phyloP scores from a whole-genome alignment of 2,888 invertebrate species.

The Deroplatys truncata region DNA sequence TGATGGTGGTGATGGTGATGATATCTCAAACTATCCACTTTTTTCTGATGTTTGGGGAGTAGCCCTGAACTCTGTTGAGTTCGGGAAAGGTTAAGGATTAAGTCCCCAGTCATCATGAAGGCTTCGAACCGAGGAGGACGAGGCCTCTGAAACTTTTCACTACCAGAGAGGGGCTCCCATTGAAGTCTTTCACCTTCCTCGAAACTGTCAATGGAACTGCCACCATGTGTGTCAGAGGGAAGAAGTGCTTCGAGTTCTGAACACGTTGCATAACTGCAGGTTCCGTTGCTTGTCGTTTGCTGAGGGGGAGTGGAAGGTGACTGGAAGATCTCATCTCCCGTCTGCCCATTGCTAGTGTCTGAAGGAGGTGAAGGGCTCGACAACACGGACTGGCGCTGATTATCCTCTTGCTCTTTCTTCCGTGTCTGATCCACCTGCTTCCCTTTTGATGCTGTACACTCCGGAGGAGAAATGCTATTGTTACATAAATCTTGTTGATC shows the following conservation, averaged over 20 bases:
- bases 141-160: slow-evolving; percentile 43
- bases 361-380: slow-evolving; percentile 7
- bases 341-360: slow-evolving; percentile 7
- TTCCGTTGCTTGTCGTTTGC: slow-evolving; percentile 47
- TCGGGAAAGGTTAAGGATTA: slow-evolving; percentile 87
- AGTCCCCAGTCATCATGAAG: slow-evolving; percentile 97
- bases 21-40: slow-evolving; percentile 42
- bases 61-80: slow-evolving; percentile 65
- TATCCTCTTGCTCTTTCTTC: neutral
- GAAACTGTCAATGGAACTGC: slow-evolving; percentile 39
- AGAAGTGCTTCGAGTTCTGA: slow-evolving; percentile 48
- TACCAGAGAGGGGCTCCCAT: slow-evolving; percentile 50
- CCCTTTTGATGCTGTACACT: neutral
- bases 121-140: slow-evolving; percentile 73
- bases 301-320: slow-evolving; percentile 12
- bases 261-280: slow-evolving; percentile 46
- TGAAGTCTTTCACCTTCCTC: slow-evolving; percentile 49
- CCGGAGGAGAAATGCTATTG: neutral
- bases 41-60: slow-evolving; percentile 57
- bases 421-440: neutral
- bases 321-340: neutral
- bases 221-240: slow-evolving; percentile 34
- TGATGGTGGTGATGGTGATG: slow-evolving; percentile 49
- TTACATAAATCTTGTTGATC: slow-evolving; percentile 12
- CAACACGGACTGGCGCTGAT: neutral